Conservation (phyloP, 2,888 invertebrate species). For the Pristionchus maxplancki region DNA sequence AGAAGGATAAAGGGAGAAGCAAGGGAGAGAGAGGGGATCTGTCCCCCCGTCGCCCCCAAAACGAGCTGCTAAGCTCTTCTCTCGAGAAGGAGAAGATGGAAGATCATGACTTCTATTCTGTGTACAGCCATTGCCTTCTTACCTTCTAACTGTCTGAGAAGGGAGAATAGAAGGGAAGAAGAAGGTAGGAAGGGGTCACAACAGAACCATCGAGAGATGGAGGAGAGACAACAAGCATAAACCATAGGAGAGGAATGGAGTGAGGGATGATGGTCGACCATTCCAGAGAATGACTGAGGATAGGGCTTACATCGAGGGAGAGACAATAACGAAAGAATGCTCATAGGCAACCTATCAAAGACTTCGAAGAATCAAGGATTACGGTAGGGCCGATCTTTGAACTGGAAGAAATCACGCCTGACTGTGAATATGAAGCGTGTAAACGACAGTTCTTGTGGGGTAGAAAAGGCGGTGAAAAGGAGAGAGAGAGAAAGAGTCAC, state of each 20-base stretch:
- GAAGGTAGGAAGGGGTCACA: background rate
- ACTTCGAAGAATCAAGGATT: background rate
- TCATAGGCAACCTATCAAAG: background rate
- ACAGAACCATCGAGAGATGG: background rate
- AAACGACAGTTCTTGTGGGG: background rate
- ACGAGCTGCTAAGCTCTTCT: background rate
- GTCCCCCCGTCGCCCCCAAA: background rate
- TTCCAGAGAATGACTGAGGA: background rate
- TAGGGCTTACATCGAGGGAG: background rate
- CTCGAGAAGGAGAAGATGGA: background rate
- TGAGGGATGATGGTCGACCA: background rate
- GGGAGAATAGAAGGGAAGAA: background rate
- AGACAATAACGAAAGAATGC: background rate
- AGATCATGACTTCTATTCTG: slow-evolving; percentile 2
- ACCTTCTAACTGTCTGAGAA: background rate
- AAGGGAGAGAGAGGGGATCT: background rate
- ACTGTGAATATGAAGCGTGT: background rate
- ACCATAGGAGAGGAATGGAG: background rate
- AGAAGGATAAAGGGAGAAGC: slow-evolving; percentile 25
- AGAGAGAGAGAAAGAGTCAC: slow-evolving; percentile 6
- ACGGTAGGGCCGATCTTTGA: background rate
- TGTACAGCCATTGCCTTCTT: background rate
- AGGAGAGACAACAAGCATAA: slow-evolving; percentile 16
- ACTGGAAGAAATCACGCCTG: background rate
- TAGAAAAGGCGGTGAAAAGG: background rate